Evolutionary conservation across 2,888 invertebrate species (phyloP).

Genomic region (Mesoligia furuncula): DNA sequence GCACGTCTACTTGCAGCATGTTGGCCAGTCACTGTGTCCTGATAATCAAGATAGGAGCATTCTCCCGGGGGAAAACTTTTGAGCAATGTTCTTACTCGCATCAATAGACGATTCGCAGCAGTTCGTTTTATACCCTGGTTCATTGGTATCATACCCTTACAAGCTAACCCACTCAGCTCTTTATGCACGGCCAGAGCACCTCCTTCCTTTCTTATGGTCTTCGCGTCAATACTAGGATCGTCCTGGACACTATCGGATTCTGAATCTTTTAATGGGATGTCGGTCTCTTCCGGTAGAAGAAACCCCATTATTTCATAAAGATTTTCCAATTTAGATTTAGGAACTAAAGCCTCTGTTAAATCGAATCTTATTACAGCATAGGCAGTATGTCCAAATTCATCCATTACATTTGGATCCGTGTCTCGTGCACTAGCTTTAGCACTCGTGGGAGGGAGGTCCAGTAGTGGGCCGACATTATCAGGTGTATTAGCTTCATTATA

Average conservation of each 20-base stretch:
- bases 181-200: conserved; percentile 86
- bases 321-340: conserved; percentile 75
- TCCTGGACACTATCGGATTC: conserved; percentile 72
- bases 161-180: conserved; percentile 81
- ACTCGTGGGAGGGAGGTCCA: conserved; percentile 82
- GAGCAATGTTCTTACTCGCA: conserved; percentile 81
- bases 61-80: conserved; percentile 82
- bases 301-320: conserved; percentile 79
- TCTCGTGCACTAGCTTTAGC: conserved; percentile 80
- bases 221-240: conserved; percentile 77
- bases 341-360: conserved; percentile 77
- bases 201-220: conserved; percentile 79
- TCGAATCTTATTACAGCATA: conserved; percentile 82
- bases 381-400: conserved; percentile 78
- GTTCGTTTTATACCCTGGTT: conserved; percentile 85
- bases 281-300: conserved; percentile 69
- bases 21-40: conserved; percentile 83
- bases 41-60: conserved; percentile 79
- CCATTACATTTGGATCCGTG: conserved; percentile 68
- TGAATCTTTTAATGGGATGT: conserved; percentile 68
- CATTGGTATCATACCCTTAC: conserved; percentile 79
- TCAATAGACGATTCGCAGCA: conserved; percentile 84
- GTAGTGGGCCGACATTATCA: conserved; percentile 72
- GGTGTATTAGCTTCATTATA: conserved; percentile 78
- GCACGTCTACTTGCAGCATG: conserved; percentile 83